Evolutionary conservation across 2,113 vertebrate genomes (phyloP).

Genomic region (Neodontobutis hainanensis): DNA sequence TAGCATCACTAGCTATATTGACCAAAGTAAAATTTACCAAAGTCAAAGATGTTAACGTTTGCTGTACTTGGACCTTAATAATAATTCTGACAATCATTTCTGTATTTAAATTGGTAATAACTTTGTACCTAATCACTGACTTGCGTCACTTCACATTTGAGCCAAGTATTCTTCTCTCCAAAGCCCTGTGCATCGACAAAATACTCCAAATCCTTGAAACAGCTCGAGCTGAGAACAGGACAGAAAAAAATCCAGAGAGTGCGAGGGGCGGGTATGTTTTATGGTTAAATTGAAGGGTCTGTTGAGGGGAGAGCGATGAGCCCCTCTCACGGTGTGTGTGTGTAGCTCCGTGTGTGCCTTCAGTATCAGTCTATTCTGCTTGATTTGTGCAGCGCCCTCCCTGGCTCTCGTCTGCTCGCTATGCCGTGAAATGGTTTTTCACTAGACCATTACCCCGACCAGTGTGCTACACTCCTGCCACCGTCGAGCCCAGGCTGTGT

Average conservation of each 20-base stretch:
- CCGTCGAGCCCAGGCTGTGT: slow-evolving; percentile 19
- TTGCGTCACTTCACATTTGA: slow-evolving; percentile 17
- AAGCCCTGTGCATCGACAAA: slow-evolving; percentile 31
- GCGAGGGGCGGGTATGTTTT: slow-evolving; percentile 55
- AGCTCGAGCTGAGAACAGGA: slow-evolving; percentile 27
- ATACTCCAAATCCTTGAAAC: slow-evolving; percentile 41
- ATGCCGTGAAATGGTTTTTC: slow-evolving; percentile 82
- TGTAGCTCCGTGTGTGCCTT: slow-evolving; percentile 11
- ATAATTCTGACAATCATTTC: too few species aligned
- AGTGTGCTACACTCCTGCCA: slow-evolving; percentile 45
- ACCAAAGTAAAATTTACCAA: too few species aligned
- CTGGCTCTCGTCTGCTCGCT: slow-evolving; percentile 74
- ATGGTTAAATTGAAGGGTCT: slow-evolving; percentile 68
- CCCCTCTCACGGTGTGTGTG: slow-evolving; percentile 22
- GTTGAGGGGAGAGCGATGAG: slow-evolving; percentile 62
- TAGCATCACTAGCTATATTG: too few species aligned
- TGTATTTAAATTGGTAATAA: too few species aligned
- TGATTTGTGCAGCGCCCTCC: slow-evolving; percentile 69
- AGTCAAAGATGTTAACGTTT: too few species aligned
- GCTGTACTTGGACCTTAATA: too few species aligned
- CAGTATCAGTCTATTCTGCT: slow-evolving; percentile 73
- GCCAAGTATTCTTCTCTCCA: slow-evolving; percentile 29
- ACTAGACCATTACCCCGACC: slow-evolving; percentile 77
- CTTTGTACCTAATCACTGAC: too few species aligned
- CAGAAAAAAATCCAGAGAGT: neutral